Evolutionary conservation across 2,797 vertebrate species (phyloP).

Genomic region (Peromyscus aztecus): DNA sequence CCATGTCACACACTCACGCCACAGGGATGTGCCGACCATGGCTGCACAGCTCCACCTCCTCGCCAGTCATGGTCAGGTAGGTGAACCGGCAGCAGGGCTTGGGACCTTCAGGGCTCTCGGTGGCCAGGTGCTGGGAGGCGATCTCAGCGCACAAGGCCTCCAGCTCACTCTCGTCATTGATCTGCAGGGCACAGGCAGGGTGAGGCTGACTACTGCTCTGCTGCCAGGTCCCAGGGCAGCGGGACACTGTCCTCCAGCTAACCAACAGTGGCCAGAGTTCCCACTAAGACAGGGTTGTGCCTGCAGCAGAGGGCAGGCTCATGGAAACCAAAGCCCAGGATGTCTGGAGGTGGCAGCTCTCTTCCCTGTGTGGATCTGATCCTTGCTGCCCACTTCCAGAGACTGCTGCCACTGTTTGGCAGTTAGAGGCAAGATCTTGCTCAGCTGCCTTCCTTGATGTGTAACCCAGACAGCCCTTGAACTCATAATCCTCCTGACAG

Average conservation of each 20-base stretch:
- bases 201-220: neutral
- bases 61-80: conserved; percentile 95
- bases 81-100: conserved; percentile 97
- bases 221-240: neutral
- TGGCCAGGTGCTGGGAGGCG: conserved; percentile 94
- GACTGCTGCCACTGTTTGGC: neutral
- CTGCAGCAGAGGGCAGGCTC: neutral
- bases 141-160: conserved; percentile 96
- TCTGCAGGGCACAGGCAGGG: conserved; percentile 84
- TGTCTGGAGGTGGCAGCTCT: neutral
- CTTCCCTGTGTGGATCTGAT: neutral
- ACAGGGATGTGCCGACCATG: conserved; percentile 93
- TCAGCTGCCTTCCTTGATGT: neutral
- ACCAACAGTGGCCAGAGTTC: neutral
- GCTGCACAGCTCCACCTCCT: conserved; percentile 97
- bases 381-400: neutral
- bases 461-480: neutral
- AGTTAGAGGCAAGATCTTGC: neutral
- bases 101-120: conserved; percentile 96
- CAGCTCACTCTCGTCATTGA: conserved; percentile 94
- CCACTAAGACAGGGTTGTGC: neutral
- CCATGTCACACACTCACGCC: conserved; percentile 88
- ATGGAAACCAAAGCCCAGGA: neutral
- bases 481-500: neutral
- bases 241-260: neutral